Evolutionary conservation across 2,888 invertebrate species (phyloP).

Genomic region (Lordiphosa andalusiaca): DNA sequence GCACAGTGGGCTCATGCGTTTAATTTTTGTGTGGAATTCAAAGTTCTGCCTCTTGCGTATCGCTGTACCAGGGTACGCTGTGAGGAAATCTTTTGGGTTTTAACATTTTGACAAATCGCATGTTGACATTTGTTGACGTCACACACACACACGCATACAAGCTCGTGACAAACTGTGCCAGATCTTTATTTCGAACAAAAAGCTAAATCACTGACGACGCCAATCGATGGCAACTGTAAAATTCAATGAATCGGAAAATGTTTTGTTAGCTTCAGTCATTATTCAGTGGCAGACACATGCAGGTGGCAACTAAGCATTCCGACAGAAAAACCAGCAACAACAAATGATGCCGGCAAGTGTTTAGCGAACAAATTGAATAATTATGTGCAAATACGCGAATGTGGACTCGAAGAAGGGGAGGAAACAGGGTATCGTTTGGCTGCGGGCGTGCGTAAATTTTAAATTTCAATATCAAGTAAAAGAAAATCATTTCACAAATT

Average conservation of each 20-base stretch:
- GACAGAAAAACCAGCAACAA: slow-evolving; percentile 33
- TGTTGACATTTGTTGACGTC: slow-evolving; percentile 70
- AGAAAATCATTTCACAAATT: slow-evolving; percentile 57
- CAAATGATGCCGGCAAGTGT: slow-evolving; percentile 32
- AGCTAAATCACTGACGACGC: slow-evolving; percentile 54
- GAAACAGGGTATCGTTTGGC: slow-evolving; percentile 12
- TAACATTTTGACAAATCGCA: slow-evolving; percentile 72
- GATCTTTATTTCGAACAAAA: slow-evolving; percentile 51
- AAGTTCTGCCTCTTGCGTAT: too few relatives aligned
- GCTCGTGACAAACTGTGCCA: slow-evolving; percentile 50
- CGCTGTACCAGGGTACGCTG: slow-evolving; percentile 31
- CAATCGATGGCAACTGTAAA: slow-evolving; percentile 61
- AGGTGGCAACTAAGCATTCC: slow-evolving; percentile 41
- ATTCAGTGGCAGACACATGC: slow-evolving; percentile 58
- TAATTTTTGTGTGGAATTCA: too few relatives aligned
- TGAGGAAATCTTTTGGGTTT: slow-evolving; percentile 28
- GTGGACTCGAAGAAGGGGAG: slow-evolving; percentile 1
- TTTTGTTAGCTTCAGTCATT: slow-evolving; percentile 69
- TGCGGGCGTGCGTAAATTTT: slow-evolving; percentile 43
- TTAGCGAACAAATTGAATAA: slow-evolving; percentile 60
- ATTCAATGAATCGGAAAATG: slow-evolving; percentile 78
- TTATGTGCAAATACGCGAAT: slow-evolving; percentile 46
- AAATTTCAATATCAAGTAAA: slow-evolving; percentile 36
- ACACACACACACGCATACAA: slow-evolving; percentile 29
- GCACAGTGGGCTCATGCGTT: too few relatives aligned